Percentiles rank a stretch among this genome's conserved stretches.
These are phyloP conservation scores for Ditylenchus weischeri DNA, from an alignment of 2,888 invertebrate species.

Conservation along the genomic window DNA sequence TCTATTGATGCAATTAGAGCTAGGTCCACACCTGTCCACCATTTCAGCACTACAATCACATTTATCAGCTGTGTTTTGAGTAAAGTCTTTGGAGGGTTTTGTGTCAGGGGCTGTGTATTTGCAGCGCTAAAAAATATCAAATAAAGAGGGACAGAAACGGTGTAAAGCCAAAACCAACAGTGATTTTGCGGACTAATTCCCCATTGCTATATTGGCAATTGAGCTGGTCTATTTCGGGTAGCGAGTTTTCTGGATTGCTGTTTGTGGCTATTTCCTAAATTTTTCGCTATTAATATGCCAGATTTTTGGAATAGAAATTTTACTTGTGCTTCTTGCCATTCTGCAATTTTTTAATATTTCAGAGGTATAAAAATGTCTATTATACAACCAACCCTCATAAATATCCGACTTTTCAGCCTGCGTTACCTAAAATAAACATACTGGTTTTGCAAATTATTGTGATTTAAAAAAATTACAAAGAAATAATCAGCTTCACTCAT, in stretches of 20 bases:
- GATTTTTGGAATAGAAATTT: too few relatives aligned
- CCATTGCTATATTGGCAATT: constrained; percentile 22
- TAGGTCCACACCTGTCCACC: constrained; percentile 25
- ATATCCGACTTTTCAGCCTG: constrained; percentile 21
- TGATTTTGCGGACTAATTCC: constrained; percentile 19
- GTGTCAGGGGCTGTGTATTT: constrained; percentile 20
- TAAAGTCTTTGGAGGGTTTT: constrained; percentile 11
- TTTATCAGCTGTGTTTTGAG: constrained; percentile 11
- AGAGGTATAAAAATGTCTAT: too few relatives aligned
- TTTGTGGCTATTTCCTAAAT: constrained; percentile 16
- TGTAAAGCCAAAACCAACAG: neutral
- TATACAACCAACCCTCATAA: constrained; percentile 15
- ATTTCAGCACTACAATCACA: constrained; percentile 21
- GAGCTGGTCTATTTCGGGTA: constrained; percentile 21
- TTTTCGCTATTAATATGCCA: too few relatives aligned
- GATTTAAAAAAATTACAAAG: constrained; percentile 9
- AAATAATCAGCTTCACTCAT: constrained; percentile 28
- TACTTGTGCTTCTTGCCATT: constrained; percentile 24
- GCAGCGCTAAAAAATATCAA: constrained; percentile 12
- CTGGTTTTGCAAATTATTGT: too few relatives aligned
- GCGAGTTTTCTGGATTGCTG: constrained; percentile 15
- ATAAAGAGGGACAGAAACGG: neutral
- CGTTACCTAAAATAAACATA: too few relatives aligned
- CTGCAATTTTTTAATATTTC: constrained; percentile 15
- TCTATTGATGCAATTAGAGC: constrained; percentile 25